Evolutionary conservation across 2,888 invertebrate species (phyloP).

Genomic region (Ennomos erosarius): DNA sequence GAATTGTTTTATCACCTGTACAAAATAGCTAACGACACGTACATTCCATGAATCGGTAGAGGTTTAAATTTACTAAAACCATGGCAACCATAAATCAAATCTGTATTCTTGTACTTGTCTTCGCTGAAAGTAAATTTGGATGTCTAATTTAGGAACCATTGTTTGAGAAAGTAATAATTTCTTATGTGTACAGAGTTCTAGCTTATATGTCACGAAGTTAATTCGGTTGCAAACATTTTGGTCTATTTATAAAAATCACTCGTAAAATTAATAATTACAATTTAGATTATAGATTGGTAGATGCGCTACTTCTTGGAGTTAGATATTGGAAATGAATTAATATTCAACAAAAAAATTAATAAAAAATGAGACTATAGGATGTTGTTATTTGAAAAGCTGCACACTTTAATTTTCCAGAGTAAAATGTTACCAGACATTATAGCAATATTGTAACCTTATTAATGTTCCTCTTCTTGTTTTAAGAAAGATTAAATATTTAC

Average conservation of each 20-base stretch:
- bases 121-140: constrained; percentile 51
- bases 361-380: constrained; percentile 59
- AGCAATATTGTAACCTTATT: constrained; percentile 83
- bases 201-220: constrained; percentile 55
- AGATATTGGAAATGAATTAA: constrained; percentile 56
- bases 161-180: constrained; percentile 52
- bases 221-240: constrained; percentile 56
- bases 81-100: constrained; percentile 10
- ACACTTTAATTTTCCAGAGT: constrained; percentile 77
- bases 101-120: constrained; percentile 4
- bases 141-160: constrained; percentile 46
- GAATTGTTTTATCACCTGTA: constrained; percentile 41
- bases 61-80: constrained; percentile 54
- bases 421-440: constrained; percentile 77
- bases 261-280: constrained; percentile 63
- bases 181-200: constrained; percentile 59
- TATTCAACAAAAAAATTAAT: constrained; percentile 52
- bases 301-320: constrained; percentile 82
- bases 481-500: constrained; percentile 86
- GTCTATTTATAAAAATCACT: constrained; percentile 58
- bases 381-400: constrained; percentile 85
- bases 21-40: constrained; percentile 40
- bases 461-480: constrained; percentile 86
- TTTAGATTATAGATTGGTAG: constrained; percentile 82
- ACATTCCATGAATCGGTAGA: constrained; percentile 65